Percentiles rank a stretch among this genome's conserved stretches.
These are phyloP conservation scores for Oncorhynchus keta DNA, from an alignment of 2,113 vertebrate species.

Conservation along the genomic window DNA sequence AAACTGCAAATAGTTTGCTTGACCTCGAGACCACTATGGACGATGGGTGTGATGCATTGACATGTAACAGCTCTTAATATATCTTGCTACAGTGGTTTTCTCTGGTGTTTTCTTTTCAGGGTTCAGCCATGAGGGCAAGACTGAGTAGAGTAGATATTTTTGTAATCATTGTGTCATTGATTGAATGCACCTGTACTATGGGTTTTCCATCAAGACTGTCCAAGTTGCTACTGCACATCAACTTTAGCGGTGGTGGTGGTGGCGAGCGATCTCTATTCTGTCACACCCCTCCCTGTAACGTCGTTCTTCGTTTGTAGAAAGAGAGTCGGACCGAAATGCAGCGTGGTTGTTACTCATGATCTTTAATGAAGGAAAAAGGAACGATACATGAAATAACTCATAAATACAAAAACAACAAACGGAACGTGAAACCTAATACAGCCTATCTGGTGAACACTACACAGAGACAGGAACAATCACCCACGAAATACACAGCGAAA, in stretches of 20 bases:
- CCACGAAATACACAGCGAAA: too few relatives aligned
- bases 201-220: background rate
- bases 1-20: slow-evolving; percentile 50
- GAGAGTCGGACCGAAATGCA: too few relatives aligned
- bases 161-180: background rate
- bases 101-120: background rate
- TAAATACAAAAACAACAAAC: too few relatives aligned
- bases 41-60: background rate
- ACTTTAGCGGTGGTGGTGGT: slow-evolving; percentile 36
- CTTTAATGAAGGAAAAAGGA: too few relatives aligned
- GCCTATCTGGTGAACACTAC: too few relatives aligned
- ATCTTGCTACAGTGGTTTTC: background rate
- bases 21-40: slow-evolving; percentile 28
- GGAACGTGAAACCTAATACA: too few relatives aligned
- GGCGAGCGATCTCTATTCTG: slow-evolving; percentile 40
- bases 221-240: slow-evolving; percentile 25
- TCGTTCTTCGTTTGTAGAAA: too few relatives aligned
- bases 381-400: too few relatives aligned
- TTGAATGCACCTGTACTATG: background rate
- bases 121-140: background rate
- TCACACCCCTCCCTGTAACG: slow-evolving; percentile 42
- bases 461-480: too few relatives aligned
- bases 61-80: background rate
- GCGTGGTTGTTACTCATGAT: too few relatives aligned
- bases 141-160: background rate